These are phyloP conservation scores for Acrossocheilus wenchowensis DNA, from an alignment of 2,797 vertebrate genomes.

Conservation along the genomic window DNA sequence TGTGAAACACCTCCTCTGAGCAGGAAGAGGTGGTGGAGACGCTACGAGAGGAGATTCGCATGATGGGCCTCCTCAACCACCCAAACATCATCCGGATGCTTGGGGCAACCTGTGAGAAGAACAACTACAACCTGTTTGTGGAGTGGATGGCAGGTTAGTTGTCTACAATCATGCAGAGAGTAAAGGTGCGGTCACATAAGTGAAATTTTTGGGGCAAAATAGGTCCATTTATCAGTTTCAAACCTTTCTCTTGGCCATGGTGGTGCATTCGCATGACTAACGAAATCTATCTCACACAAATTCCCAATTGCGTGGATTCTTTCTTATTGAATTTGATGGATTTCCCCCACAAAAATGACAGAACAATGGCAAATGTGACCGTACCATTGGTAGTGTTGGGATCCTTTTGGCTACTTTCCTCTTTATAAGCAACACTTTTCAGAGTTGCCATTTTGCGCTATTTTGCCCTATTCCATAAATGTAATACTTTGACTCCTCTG, in stretches of 20 bases:
- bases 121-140: constrained; percentile 91
- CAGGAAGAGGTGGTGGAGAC: constrained; percentile 91
- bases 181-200: background rate
- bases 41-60: constrained; percentile 87
- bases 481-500: background rate
- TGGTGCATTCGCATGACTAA: background rate
- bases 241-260: background rate
- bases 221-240: background rate
- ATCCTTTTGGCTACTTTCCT: background rate
- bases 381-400: background rate
- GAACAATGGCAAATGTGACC: background rate
- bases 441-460: background rate
- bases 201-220: background rate
- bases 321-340: background rate
- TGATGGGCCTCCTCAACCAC: constrained; percentile 89
- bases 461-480: constrained; percentile 16
- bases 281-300: background rate
- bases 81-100: constrained; percentile 91
- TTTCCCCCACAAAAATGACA: background rate
- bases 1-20: constrained; percentile 88
- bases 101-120: constrained; percentile 89
- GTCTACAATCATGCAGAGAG: background rate
- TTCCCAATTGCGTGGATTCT: background rate
- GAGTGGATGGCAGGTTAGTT: constrained; percentile 91
- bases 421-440: background rate